Evolutionary conservation across 2,888 invertebrate species (phyloP), one percentile per base, ranked within the genome.

Genomic region (Panopea generosa): DNA sequence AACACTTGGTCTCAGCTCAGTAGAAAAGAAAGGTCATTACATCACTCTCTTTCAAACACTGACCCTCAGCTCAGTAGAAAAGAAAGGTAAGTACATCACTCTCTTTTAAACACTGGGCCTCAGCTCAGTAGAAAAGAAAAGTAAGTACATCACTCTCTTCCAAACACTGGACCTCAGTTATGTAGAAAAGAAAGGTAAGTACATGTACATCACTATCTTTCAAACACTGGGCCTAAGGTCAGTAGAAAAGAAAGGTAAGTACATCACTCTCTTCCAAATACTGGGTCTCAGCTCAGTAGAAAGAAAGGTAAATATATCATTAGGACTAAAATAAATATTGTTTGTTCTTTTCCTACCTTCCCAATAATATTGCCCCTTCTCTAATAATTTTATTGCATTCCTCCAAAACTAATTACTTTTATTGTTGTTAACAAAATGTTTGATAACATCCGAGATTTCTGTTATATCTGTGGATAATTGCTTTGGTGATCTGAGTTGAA

Each of bases 101-200:
- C 3, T 38, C 62, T 60, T 22, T 4, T 55, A 24, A 24, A 26
- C 0, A 18, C 66, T 27, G 68, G 72, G 50, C 79, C 85, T 7
- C 72, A 79, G 53, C 93, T 99, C 45, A 96, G 97, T 66, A 95
- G 96, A 93, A 95, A 94, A 91, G 94, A 95, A 93, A 93, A 94
- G 95, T 94, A 85, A 57, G 77, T 66, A 16, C 85, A 81, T 29
- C 38, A 49, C 24, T 62, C 2, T 43, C 63, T 60, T 18, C 14
- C 62, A 24, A 26, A 26, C 0, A 16, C 66, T 29, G 69, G 73
- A 50, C 80, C 85, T 6, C 73, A 80, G 55, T 93, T 99, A 67
- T 75, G 27, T 89, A 87, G 72, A 76, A 79, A 24, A 90, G 90
- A 77, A 92, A 91, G 82, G 87, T 91, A 0, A 84, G 89, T 61